Conservation (phyloP, 2,113 vertebrate genomes). For the Dromas ardeola region DNA sequence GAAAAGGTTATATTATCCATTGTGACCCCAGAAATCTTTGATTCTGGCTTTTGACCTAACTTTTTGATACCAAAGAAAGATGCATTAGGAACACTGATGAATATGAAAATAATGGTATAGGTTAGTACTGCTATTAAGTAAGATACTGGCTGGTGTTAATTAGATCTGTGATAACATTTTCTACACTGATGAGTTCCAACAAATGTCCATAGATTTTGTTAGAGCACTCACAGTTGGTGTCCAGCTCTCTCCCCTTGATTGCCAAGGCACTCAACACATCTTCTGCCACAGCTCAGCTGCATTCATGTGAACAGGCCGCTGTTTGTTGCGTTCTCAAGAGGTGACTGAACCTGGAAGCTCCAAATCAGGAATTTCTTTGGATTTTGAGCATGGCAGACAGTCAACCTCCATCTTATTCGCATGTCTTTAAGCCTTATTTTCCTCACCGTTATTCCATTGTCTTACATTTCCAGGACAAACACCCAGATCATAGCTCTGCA, state of each 20-base stretch:
- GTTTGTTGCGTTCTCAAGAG: background rate
- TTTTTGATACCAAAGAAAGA: slow-evolving; percentile 9
- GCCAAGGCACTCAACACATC: background rate
- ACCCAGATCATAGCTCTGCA: background rate
- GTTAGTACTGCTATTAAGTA: background rate
- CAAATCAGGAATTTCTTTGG: background rate
- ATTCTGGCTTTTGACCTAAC: slow-evolving; percentile 14
- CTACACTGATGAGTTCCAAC: background rate
- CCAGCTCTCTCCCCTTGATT: background rate
- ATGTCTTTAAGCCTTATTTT: background rate
- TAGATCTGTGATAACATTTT: slow-evolving; percentile 11
- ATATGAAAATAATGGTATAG: slow-evolving; percentile 36
- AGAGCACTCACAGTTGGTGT: background rate
- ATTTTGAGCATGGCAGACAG: background rate
- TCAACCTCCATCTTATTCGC: background rate
- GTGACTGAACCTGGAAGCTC: background rate
- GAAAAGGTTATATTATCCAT: slow-evolving; percentile 16
- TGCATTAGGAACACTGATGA: background rate
- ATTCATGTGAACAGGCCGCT: background rate
- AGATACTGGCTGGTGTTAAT: background rate
- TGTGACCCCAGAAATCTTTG: slow-evolving; percentile 34
- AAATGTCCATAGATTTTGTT: background rate
- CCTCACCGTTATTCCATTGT: background rate
- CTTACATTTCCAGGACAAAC: background rate
- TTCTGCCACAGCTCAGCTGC: background rate